phyloP scores from a whole-genome alignment of 2,113 vertebrate species.

The Myocastor coypus region DNA sequence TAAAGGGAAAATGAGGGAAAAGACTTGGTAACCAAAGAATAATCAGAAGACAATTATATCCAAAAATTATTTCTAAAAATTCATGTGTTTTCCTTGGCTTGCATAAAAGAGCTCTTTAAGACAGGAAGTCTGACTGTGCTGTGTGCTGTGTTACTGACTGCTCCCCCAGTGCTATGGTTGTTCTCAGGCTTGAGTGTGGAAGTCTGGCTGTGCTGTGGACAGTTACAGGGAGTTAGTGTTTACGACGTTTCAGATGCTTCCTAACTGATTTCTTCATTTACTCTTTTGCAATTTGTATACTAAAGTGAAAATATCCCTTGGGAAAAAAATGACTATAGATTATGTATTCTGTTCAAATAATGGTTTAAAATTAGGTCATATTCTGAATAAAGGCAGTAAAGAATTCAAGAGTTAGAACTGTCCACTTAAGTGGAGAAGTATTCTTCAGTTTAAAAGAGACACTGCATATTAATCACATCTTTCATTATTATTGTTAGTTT shows the following conservation, averaged over 20 bases:
- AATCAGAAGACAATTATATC: background rate
- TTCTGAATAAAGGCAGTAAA: background rate
- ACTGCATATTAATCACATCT: background rate
- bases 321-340: background rate
- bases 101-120: background rate
- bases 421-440: background rate
- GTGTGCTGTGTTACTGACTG: background rate
- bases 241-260: background rate
- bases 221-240: background rate
- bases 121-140: background rate
- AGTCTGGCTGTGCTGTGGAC: background rate
- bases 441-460: background rate
- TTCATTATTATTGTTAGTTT: background rate
- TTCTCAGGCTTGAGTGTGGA: background rate
- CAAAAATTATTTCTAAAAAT: background rate
- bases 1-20: background rate
- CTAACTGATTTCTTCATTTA: background rate
- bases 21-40: background rate
- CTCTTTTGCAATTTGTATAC: background rate
- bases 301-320: background rate
- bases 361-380: background rate
- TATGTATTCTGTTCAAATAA: background rate
- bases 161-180: background rate
- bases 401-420: background rate
- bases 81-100: background rate